phyloP scores from a whole-genome alignment of 2,797 vertebrate genomes.

The Craterocephalus amniculus region DNA sequence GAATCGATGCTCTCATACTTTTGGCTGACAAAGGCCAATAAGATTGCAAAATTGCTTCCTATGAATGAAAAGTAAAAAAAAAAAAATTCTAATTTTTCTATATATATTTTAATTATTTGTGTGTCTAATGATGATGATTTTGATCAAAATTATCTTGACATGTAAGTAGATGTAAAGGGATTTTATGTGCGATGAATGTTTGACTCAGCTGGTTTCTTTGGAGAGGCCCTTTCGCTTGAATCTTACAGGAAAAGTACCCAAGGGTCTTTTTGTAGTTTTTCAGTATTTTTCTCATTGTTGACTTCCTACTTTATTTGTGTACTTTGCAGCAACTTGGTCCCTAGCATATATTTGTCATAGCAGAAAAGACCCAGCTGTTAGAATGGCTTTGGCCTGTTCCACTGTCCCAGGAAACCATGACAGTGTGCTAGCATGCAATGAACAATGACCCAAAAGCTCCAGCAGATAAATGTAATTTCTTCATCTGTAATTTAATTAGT shows the following conservation, averaged over 20 bases:
- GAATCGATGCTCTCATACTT: background rate
- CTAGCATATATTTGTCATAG: slow-evolving; percentile 19
- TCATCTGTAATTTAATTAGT: background rate
- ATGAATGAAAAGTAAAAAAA: too few relatives aligned
- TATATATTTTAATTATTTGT: background rate
- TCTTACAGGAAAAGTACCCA: background rate
- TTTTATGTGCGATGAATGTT: background rate
- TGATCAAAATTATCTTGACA: background rate
- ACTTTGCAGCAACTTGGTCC: slow-evolving; percentile 4
- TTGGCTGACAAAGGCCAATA: background rate
- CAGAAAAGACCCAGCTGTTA: slow-evolving; percentile 3
- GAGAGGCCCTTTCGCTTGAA: background rate
- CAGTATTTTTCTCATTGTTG: background rate
- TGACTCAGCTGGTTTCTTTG: background rate
- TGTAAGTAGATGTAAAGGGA: background rate
- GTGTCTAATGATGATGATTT: background rate
- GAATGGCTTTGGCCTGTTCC: background rate
- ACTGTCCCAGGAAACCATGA: background rate
- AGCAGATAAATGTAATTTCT: slow-evolving; percentile 19
- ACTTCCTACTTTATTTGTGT: slow-evolving; percentile 4
- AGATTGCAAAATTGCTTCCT: background rate
- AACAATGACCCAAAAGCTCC: background rate
- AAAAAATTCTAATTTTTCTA: background rate
- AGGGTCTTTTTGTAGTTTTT: background rate
- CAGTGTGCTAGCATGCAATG: background rate